Evolutionary conservation across 2,113 vertebrate genomes (phyloP).

Genomic region (Nothocercus nigrocapillus): DNA sequence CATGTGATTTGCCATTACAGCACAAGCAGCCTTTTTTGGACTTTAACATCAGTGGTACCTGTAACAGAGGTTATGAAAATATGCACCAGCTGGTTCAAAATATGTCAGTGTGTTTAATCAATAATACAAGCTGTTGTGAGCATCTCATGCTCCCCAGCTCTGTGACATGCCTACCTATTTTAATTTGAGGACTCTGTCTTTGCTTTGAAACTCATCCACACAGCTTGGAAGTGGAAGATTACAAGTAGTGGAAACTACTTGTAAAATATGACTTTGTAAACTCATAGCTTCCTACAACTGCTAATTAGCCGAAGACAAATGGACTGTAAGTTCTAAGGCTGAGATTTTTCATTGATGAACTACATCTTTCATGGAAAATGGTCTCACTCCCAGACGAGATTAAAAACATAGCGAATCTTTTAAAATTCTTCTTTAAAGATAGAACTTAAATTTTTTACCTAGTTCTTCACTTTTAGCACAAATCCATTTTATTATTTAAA

Average conservation of each 20-base stretch:
- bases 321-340: background rate
- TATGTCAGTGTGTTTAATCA: background rate
- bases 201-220: background rate
- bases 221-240: too few relatives aligned
- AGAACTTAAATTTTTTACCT: background rate
- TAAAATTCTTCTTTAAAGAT: background rate
- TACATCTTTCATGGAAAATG: background rate
- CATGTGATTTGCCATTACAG: background rate
- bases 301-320: background rate
- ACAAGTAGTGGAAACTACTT: background rate
- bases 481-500: background rate
- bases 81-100: background rate
- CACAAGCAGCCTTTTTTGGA: background rate
- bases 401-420: background rate
- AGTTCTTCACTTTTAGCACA: background rate
- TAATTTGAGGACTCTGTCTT: background rate
- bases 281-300: background rate
- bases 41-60: background rate
- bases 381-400: background rate
- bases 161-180: background rate
- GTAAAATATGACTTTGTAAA: background rate
- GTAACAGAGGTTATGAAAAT: background rate
- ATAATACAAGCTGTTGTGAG: background rate
- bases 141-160: background rate
- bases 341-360: background rate